Base-by-base conservation (phyloP, 2,113 vertebrate genomes). In the Prochilodus magdalenae region DNA sequence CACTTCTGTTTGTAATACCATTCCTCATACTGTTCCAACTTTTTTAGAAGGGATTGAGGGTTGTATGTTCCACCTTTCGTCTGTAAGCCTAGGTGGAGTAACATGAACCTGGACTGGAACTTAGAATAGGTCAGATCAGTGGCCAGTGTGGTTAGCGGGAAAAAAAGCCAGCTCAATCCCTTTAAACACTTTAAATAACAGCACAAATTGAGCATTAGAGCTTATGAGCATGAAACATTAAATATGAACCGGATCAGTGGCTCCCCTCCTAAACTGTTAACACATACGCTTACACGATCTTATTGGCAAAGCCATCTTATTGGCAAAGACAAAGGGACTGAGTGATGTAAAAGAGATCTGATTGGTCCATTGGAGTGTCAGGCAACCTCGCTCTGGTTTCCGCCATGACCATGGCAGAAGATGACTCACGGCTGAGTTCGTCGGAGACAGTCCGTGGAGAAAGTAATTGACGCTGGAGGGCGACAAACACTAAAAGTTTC, bases 401-500 rank as follows among this genome's bases (percentile, higher is more conserved):
- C 65, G 66, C 24, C 55, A 77, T 87, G 86, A 88, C 86, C 71
- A 12, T 86, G 70, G 82, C 75, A 87, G 84, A 77, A 78, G 49
- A 79, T 75, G 22, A 87, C 81, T 87, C 85, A 75, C 84, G 83
- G 83, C 83, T 89, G 79, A 84, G 87, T 76, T 81, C 36, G 20
- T 82, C 70, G 16, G 3, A 49, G 33, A 75, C 73, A 47, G 79
- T 81, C 73, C 40, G 12, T 78, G 81, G 66, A 76, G 81, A 86
- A 84, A 85, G 73, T 20, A 62, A 69, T 29, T 87, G 91, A 93
- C 91, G 92, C 84, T 86, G 78, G 93, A 90, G 87, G 89, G 77
- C 85, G 90, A 93, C 92, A 89, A 93, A 94, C 92, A 94, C 75
- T 91, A 87, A 92, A 89, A 73, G 87, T 90, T 90, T 85, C 89